Percentiles rank a stretch among this genome's conserved stretches.
Evolutionary conservation across 2,113 vertebrate species (phyloP).

Genomic region (Alligator sinensis): DNA sequence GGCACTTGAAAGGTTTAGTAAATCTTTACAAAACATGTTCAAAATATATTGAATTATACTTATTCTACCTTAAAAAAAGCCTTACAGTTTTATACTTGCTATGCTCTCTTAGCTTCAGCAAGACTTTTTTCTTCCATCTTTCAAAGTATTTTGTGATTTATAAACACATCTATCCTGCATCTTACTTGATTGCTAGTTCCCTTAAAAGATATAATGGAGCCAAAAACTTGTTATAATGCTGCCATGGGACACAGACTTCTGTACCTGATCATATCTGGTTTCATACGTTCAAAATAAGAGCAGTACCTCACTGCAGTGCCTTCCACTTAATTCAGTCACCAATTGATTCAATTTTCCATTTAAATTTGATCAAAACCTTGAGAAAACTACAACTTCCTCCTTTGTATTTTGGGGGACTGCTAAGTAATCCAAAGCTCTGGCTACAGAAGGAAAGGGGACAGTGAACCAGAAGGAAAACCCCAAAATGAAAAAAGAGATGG

Average conservation of each 20-base stretch:
- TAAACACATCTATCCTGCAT: background rate
- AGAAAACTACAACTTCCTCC: background rate
- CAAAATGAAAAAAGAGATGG: background rate
- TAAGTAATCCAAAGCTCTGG: background rate
- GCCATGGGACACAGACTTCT: rapidly evolving
- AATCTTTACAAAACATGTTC: constrained; percentile 18
- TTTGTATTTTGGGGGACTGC: background rate
- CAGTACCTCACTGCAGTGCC: background rate
- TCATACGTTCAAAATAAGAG: background rate
- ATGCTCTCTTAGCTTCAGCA: background rate
- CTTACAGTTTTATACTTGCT: background rate
- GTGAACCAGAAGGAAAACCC: background rate
- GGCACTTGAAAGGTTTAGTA: constrained; percentile 33
- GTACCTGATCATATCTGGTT: background rate
- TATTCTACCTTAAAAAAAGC: background rate
- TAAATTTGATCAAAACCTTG: background rate
- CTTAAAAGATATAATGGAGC: background rate
- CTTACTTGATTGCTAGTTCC: background rate
- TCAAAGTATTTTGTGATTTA: background rate
- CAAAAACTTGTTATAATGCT: background rate
- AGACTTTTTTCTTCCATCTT: background rate
- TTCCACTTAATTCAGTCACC: background rate
- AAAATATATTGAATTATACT: background rate
- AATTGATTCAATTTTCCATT: background rate
- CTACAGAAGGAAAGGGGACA: background rate